phyloP scores from a whole-genome alignment of 2,113 vertebrate species.

The Oriolus oriolus region DNA sequence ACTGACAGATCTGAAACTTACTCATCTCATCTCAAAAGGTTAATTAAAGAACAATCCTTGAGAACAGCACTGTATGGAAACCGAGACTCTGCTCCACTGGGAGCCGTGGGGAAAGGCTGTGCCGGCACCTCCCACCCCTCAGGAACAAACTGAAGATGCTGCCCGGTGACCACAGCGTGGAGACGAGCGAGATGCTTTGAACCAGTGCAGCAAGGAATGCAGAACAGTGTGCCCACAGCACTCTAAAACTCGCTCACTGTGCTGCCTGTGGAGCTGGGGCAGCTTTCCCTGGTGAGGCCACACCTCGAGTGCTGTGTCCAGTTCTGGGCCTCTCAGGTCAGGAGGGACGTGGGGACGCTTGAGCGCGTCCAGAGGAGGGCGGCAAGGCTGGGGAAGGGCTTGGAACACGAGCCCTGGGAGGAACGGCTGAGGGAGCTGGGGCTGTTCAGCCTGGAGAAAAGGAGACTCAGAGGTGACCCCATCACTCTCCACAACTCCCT shows the following conservation, averaged over 20 bases:
- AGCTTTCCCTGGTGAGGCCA: too few relatives aligned
- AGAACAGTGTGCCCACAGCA: background rate
- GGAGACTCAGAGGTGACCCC: too few relatives aligned
- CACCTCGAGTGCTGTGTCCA: too few relatives aligned
- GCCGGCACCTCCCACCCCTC: background rate
- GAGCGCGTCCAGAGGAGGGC: too few relatives aligned
- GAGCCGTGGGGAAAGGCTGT: background rate
- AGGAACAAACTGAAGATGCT: background rate
- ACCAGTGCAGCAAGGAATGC: fast-evolving
- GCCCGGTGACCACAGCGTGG: fast-evolving
- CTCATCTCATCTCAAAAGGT: slow-evolving; percentile 37
- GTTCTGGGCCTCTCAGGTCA: too few relatives aligned
- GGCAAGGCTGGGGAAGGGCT: too few relatives aligned
- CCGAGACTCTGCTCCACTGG: fast-evolving
- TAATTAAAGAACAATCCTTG: slow-evolving; percentile 43
- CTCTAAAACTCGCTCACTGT: fast-evolving
- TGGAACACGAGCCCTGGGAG: too few relatives aligned
- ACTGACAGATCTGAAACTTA: slow-evolving; percentile 48
- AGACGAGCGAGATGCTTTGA: background rate
- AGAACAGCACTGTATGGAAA: background rate
- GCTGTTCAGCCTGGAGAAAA: too few relatives aligned
- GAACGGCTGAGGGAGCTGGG: too few relatives aligned
- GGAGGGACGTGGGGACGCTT: too few relatives aligned
- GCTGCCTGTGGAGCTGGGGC: background rate
- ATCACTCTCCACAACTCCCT: too few relatives aligned